A percentile compares a stretch with the other conserved stretches of the same genome.
These are phyloP conservation scores for Euglossa dilemma DNA, from an alignment of 1,140 invertebrate species.

Conservation along the genomic window DNA sequence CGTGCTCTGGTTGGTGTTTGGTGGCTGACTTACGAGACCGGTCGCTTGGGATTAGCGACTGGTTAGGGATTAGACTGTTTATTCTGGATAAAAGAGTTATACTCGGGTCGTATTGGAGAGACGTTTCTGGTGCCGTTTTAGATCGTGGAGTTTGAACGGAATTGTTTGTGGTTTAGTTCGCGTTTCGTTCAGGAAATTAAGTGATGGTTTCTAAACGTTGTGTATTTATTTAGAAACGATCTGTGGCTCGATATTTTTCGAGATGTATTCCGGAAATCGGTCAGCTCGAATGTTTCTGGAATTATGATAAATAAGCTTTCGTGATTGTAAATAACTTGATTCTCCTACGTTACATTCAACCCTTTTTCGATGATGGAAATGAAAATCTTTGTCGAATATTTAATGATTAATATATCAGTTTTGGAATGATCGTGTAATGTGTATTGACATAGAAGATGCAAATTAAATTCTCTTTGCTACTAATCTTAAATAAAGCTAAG, in stretches of 20 bases:
- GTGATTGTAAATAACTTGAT: no score
- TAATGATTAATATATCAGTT: no score
- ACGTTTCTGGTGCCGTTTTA: no score
- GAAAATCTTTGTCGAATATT: no score
- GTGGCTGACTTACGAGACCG: no score
- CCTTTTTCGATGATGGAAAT: no score
- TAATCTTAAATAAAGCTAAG: no score
- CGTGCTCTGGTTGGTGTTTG: neutral
- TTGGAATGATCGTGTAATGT: no score
- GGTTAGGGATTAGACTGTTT: neutral
- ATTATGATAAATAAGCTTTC: no score
- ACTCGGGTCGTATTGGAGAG: neutral
- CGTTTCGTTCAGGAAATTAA: neutral
- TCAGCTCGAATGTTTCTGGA: neutral
- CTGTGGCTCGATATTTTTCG: neutral
- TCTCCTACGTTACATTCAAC: no score
- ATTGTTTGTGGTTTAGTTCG: neutral
- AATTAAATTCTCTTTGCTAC: no score
- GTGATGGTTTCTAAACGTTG: neutral
- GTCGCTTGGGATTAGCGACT: neutral
- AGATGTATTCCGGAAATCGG: neutral
- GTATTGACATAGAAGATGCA: no score
- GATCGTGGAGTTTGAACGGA: neutral
- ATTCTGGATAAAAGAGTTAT: neutral
- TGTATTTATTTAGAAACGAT: neutral